Evolutionary conservation across 2,888 invertebrate genomes (phyloP).

Genomic region (Dusona sp.): DNA sequence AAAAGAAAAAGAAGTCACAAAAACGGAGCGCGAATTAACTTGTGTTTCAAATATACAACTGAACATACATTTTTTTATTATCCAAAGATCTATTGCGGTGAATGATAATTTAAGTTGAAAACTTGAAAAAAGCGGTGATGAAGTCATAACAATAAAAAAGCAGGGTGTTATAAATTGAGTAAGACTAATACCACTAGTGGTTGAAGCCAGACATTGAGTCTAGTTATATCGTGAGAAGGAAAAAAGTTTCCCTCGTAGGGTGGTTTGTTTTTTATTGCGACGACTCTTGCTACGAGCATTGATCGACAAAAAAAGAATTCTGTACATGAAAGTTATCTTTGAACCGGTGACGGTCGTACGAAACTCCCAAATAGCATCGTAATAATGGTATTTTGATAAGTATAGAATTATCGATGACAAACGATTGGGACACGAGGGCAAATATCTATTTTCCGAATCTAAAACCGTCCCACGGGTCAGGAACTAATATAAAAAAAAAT

Average conservation of each 20-base stretch:
- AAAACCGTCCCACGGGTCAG: slow-evolving; percentile 30
- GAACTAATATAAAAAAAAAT: slow-evolving; percentile 4
- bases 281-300: slow-evolving; percentile 8
- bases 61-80: too few species aligned
- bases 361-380: not conserved
- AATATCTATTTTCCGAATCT: slow-evolving; percentile 21
- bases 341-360: not conserved
- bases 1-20: too few species aligned
- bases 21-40: too few species aligned
- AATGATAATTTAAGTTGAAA: not conserved
- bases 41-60: too few species aligned
- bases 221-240: slow-evolving; percentile 19
- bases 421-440: not conserved
- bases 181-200: not conserved
- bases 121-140: not conserved
- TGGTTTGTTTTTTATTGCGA: slow-evolving; percentile 39
- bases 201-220: not conserved
- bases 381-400: slow-evolving; percentile 38
- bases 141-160: slow-evolving; percentile 16
- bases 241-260: slow-evolving; percentile 22
- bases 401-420: slow-evolving; percentile 41
- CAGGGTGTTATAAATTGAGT: slow-evolving; percentile 23
- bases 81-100: too few species aligned
- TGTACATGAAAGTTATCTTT: slow-evolving; percentile 5
- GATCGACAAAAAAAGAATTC: slow-evolving; percentile 18